Conservation (phyloP, 2,797 vertebrate genomes). For the Oreortyx pictus region DNA sequence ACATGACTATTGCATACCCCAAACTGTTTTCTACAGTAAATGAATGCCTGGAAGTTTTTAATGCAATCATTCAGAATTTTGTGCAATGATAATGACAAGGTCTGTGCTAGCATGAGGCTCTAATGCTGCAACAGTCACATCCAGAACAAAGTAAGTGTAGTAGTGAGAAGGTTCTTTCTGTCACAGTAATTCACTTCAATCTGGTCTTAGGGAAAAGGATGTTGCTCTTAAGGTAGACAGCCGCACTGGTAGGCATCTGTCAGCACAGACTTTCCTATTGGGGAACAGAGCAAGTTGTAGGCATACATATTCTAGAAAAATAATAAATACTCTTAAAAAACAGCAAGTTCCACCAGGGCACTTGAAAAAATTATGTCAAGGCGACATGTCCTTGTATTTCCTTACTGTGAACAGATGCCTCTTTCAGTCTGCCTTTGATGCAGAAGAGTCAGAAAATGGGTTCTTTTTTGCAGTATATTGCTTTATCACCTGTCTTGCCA, state of each 20-base stretch:
- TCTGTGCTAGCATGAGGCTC: not conserved
- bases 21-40: not conserved
- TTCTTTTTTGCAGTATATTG: not conserved
- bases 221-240: not conserved
- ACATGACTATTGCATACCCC: not conserved
- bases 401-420: not conserved
- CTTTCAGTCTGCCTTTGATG: constrained; percentile 2
- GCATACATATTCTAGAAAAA: not conserved
- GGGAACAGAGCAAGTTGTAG: not conserved
- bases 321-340: not conserved
- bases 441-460: not conserved
- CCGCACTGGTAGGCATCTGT: not conserved
- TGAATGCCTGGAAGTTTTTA: fast-evolving
- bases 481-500: constrained; percentile 10
- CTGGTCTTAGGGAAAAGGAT: not conserved
- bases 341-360: not conserved
- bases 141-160: not conserved
- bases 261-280: not conserved
- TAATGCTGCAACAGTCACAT: not conserved
- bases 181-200: not conserved
- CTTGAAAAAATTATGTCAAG: not conserved
- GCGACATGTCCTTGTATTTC: not conserved
- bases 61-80: not conserved
- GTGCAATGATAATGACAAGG: not conserved
- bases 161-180: not conserved